Base-by-base conservation (phyloP, 2,888 invertebrate genomes). In the Furcula furcula region DNA sequence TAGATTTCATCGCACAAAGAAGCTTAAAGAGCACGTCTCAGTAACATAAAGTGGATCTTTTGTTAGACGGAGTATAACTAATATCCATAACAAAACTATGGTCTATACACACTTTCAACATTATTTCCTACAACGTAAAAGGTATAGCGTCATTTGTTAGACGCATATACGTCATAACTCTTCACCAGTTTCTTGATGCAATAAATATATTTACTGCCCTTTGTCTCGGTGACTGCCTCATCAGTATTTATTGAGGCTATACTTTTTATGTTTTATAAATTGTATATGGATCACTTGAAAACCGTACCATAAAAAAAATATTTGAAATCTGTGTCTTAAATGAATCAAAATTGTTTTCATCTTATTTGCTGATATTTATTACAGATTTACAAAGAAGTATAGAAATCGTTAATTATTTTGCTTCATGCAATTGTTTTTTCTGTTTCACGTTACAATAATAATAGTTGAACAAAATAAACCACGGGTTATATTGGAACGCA, bases 141-240 rank as follows among this genome's bases (percentile, higher is more conserved):
- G 7, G 4, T 25, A 19, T 13, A 10, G 13, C 7, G 30, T 23
- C 36, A 28, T 44, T 44, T 40, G 38, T 38, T 36, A 33, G 23
- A 37, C 18, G 9, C 36, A 29, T 39, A 42, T 39, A 32, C 27
- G 31, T 31, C 31, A 48, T 48, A 55, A 47, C 40, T 34, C 27
- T 34, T 35, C 20, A 37, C 29, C 48, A 36, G 26, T 44, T 42
- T 51, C 42, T 56, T 46, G 34, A 50, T 47, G 55, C 45, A 52
- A 64, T 67, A 68, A 68, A 65, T 53, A 55, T 55, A 49, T 66
- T 63, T 63, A 67, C 50, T 33, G 41, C 37, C 37, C 56, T 62
- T 62, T 66, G 60, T 66, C 56, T 65, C 58, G 50, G 45, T 47
- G 40, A 58, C 36, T 44, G 48, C 34, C 43, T 52, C 36, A 40